Evolutionary conservation across 1,140 invertebrate genomes (phyloP), one percentile per base, ranked within the genome.

Genomic region (Lasaia peninsularis): DNA sequence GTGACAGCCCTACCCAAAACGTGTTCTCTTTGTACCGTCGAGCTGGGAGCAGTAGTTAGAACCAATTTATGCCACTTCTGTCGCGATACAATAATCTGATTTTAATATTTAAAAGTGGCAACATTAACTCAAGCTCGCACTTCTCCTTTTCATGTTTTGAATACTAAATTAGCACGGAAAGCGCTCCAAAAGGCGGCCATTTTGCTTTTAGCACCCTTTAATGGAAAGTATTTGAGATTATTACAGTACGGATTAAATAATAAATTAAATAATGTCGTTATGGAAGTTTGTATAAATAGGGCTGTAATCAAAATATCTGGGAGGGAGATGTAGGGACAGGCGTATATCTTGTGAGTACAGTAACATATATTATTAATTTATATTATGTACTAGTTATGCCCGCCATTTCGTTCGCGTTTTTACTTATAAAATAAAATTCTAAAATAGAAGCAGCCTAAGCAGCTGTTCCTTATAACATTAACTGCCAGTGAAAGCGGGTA

Each of bases 181-280:
- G 63, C 66, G 70, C 60, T 58, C 69, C 65, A 74, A 77, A 77
- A 64, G 70, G 67, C 75, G 52, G 78, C 80, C 82, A 86, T 84
- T 55, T 84, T 85, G 80, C 77, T 82, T 82, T 85, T 78, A 81
- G 69, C 75, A 75, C 75, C 78, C 76, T 86, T 86, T 86, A 82
- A 78, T 76, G 78, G 71, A 77, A 72, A 78, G 63, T 60, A 59
- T 66, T 60, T 58, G 48, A 56, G 49, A 62, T 56, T 62, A 62
- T 35, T 58, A 58, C 32, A 48, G 35, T 16, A 16, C 52, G 24
- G 35, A 48, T 48, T 56, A 44, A 24, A 28, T 35, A 37, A 50
- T 33, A 35, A 50, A 56, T 51, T 31, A 32, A 55, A 56, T 12
- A 56, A 51, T 33, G 11, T 18, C 12, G 21, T 16, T 40, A 52